Base-by-base conservation (phyloP, 2,888 invertebrate species). In the Dolomedes plantarius region DNA sequence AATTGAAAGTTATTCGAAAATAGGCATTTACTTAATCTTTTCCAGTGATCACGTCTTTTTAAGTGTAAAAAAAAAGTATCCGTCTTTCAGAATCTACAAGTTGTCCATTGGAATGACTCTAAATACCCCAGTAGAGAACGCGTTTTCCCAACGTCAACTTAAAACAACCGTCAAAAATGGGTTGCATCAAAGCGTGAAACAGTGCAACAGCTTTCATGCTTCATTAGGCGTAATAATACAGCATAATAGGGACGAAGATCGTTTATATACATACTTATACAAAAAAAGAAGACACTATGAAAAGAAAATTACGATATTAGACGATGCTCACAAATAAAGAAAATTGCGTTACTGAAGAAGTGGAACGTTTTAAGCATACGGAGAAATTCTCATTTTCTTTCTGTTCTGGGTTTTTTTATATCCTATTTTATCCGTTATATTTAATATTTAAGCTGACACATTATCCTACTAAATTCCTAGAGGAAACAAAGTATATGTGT, bases 181-280 rank as follows among this genome's bases (percentile, higher is more conserved):
- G 16, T n/a, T 62, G 62, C 65, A 65, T 16, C 29, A 65, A 65
- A 29, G 65, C 65, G 31, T 65, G 31, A 65, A 65, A 65, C 65
- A 31, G 31, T 65, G n/a, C 65, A 29, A 65, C n/a, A 31, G 67
- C 36, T 67, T 32, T 36, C 36, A 67, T 19, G 67, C 23, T 19
- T 67, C 67, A 67, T 67, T 67, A 67, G 32, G 23, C 36, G 19
- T n/a, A 36, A 19, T 67, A 67, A 67, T 67, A 13, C 11, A 6
- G 29, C 6, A 27, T 65, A 65, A 65, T n/a, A 11, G 23, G 9
- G 36, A 67, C 67, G 36, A 19, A 31, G 36, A 19, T 31, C 67
- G 32, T 32, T 67, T 32, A 67, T n/a, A 23, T 16, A 56, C 56
- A 56, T 11, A 56, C 46, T 13, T 46, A 46, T 46, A 13, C 62